Evolutionary conservation across 2,888 invertebrate genomes (phyloP).

Genomic region (Trachelus stipa): DNA sequence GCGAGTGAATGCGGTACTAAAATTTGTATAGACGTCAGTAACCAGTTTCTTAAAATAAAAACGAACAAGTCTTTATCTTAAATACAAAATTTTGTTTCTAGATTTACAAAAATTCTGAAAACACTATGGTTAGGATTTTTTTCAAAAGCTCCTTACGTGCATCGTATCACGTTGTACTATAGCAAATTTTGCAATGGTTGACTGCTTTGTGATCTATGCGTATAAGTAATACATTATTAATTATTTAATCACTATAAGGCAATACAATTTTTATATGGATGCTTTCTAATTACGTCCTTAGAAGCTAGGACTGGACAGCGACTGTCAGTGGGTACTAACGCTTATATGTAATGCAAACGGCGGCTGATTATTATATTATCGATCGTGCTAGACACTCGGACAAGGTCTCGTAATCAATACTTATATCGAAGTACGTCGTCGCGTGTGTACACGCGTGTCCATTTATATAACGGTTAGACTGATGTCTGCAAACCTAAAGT

Average conservation of each 20-base stretch:
- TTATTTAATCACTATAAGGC: not conserved
- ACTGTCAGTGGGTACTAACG: not conserved
- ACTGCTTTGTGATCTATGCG: not conserved
- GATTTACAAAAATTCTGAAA: not conserved
- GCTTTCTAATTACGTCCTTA: not conserved
- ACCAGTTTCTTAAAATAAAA: not conserved
- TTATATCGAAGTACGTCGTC: slow-evolving; percentile 13
- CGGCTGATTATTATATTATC: slow-evolving; percentile 35
- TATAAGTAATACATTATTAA: not conserved
- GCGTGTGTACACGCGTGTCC: not conserved
- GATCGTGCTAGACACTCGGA: slow-evolving; percentile 26
- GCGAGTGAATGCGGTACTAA: not conserved
- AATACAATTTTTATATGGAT: not conserved
- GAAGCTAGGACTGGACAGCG: not conserved
- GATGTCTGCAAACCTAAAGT: not conserved
- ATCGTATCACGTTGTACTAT: not conserved
- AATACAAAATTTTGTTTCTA: not conserved
- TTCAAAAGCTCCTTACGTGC: not conserved
- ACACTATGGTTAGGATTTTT: not conserved
- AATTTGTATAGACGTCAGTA: not conserved
- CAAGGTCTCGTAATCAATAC: slow-evolving; percentile 17
- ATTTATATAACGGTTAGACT: not conserved
- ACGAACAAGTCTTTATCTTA: not conserved
- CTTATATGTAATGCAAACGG: not conserved
- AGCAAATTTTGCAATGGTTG: not conserved